Evolutionary conservation across 2,113 vertebrate species (phyloP), one percentile per base, ranked within the genome.

Genomic region (Emberiza fucata): DNA sequence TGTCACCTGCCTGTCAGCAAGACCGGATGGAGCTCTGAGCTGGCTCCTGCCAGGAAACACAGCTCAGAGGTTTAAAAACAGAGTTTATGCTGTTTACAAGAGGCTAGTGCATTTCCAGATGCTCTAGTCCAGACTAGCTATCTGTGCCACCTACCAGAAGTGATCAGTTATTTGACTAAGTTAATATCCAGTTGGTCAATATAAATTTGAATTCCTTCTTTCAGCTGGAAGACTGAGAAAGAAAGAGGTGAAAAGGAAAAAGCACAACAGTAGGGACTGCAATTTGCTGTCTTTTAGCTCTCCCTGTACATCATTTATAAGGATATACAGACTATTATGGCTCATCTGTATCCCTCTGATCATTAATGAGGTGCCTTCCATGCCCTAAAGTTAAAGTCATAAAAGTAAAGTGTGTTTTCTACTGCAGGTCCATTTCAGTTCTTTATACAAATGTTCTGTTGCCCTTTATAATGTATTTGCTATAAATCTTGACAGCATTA

Each of bases 361-460:
- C 89, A 86, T 97, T 98, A 98, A 98, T 96, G 97, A 98, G 97
- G 92, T 97, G 90, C 69, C 92, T 97, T 94, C 96, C 89, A 91
- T 96, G 96, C 95, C 97, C 96, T 39, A 5, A 94, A 97, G 95
- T 97, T 96, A 96, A 97, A 95, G 94, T 94, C 93, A 28, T 95
- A 95, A 94, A 94, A 94, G 87, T 73, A 95, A 95, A 97, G 95
- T 96, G 90, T 91, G 86, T 95, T 97, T 98, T 92, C 95, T 90
- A 81, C 80, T 86, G 84, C 60, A 44, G 29, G 77, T 94, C 96
- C 95, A 71, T 93, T 93, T 84, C 69, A 93, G 71, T 95, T 97
- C 93, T 95, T 90, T 91, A 92, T 84, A 88, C 78, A 95, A 97
- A 95, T 90, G 87, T 95, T 63, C 84, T 57, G 23, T 14, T 97